Conservation (phyloP, 2,888 invertebrate genomes). For the Acanthoscelides obtectus region DNA sequence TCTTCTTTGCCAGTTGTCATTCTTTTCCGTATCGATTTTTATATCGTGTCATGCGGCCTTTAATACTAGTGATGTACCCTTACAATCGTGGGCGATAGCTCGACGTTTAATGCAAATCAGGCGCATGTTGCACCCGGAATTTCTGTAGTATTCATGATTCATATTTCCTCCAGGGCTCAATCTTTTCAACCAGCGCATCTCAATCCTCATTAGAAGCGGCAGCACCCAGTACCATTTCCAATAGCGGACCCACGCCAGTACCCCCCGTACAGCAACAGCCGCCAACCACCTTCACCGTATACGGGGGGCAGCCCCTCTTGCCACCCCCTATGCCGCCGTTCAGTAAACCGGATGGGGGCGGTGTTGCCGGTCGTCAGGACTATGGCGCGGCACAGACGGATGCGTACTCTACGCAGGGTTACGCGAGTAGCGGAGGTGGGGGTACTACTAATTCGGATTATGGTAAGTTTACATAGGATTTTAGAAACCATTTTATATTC, state of each 20-base stretch:
- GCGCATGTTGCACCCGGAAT: too few relatives aligned
- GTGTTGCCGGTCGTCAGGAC: conserved; percentile 1
- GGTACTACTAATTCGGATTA: conserved; percentile 15
- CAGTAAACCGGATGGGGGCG: conserved; percentile 28
- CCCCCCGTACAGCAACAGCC: conserved; percentile 20
- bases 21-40: too few relatives aligned
- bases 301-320: conserved; percentile 48
- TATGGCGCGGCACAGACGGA: conserved; percentile 13
- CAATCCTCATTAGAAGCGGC: neutral
- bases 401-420: conserved; percentile 2
- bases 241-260: conserved; percentile 36
- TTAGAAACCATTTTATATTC: too few relatives aligned
- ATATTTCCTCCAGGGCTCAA: neutral
- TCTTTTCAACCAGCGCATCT: conserved; percentile 6
- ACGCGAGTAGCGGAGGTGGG: neutral
- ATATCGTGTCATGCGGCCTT: too few relatives aligned
- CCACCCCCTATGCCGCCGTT: conserved; percentile 53
- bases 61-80: too few relatives aligned
- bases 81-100: too few relatives aligned
- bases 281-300: neutral
- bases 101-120: too few relatives aligned
- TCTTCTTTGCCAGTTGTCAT: too few relatives aligned
- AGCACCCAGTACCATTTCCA: neutral
- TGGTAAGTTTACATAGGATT: conserved; percentile 25
- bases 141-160: neutral